Conservation (phyloP, 2,888 invertebrate genomes). For the Netelia melanura region DNA sequence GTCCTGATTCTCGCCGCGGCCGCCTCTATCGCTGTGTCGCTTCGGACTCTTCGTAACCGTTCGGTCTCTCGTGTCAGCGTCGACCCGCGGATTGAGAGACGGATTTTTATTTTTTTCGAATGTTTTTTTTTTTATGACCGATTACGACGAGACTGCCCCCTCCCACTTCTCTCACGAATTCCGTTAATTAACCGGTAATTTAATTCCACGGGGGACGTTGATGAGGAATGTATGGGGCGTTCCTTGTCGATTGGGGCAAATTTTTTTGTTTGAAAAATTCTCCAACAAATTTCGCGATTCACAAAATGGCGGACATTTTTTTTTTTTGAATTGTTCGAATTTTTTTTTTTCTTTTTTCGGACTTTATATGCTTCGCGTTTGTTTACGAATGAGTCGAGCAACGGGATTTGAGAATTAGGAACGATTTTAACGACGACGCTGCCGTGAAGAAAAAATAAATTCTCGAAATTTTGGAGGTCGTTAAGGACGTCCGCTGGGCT, state of each 20-base stretch:
- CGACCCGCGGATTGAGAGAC: not conserved
- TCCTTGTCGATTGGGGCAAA: too few species aligned
- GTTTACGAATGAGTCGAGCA: not conserved
- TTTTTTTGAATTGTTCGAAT: not conserved
- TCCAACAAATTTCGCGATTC: too few species aligned
- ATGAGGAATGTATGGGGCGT: not conserved
- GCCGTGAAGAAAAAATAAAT: too few species aligned
- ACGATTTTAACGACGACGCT: too few species aligned
- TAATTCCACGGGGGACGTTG: not conserved
- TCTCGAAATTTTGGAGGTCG: too few species aligned
- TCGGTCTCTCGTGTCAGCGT: constrained; percentile 22
- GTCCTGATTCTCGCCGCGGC: constrained; percentile 81
- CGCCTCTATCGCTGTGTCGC: constrained; percentile 34
- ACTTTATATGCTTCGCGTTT: not conserved
- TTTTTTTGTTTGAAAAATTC: too few species aligned
- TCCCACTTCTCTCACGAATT: not conserved
- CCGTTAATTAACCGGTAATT: not conserved
- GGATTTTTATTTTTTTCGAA: not conserved
- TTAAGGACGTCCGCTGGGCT: too few species aligned
- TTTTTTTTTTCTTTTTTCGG: not conserved
- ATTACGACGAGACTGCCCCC: not conserved
- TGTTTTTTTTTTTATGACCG: constrained; percentile 1
- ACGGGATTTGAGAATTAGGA: too few species aligned
- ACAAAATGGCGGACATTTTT: not conserved
- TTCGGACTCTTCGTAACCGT: constrained; percentile 49